These are phyloP conservation scores for Sibirionetta formosa DNA, from an alignment of 2,797 vertebrate genomes.

Conservation along the genomic window DNA sequence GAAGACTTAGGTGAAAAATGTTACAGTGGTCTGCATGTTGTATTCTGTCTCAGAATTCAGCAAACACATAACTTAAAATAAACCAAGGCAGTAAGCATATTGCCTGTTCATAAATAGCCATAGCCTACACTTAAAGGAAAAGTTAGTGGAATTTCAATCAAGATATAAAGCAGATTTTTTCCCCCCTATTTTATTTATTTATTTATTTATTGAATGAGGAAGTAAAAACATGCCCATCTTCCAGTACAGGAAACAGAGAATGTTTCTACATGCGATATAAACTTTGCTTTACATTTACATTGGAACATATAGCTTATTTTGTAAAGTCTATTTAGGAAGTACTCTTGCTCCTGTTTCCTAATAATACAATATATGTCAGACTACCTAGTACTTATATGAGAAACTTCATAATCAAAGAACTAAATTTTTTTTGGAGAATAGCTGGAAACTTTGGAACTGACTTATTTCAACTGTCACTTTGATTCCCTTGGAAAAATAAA, in stretches of 20 bases:
- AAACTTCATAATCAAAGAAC: not conserved
- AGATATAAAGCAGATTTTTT: not conserved
- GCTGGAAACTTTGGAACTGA: not conserved
- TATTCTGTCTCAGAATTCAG: not conserved
- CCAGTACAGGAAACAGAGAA: not conserved
- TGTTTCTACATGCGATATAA: fast-evolving
- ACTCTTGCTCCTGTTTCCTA: not conserved
- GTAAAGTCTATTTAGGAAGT: not conserved
- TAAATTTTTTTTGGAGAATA: not conserved
- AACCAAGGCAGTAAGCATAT: not conserved
- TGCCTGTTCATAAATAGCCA: not conserved
- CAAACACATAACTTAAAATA: not conserved
- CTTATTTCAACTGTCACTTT: not conserved
- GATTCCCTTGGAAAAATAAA: not conserved
- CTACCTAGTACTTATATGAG: not conserved
- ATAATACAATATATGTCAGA: not conserved
- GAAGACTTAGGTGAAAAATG: not conserved
- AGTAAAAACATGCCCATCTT: not conserved
- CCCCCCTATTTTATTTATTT: no score
- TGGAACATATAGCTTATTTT: not conserved
- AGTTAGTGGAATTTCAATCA: not conserved
- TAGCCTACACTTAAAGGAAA: not conserved
- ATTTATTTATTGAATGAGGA: not conserved
- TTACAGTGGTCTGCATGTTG: not conserved
- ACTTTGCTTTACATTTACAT: not conserved